Percentiles rank a stretch among this genome's conserved stretches.
Evolutionary conservation across 2,113 vertebrate genomes (phyloP).

Genomic region (human (Homo sapiens)): GRCh38 chr22:29156001-29156500

Average conservation of each 20-base stretch:
- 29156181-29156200: background rate
- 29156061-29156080: background rate
- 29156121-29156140: background rate
- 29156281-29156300: slow-evolving; percentile 55
- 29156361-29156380: slow-evolving; percentile 67
- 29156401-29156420: slow-evolving; percentile 39
- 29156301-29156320: slow-evolving; percentile 58
- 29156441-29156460: slow-evolving; percentile 42
- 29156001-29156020: background rate
- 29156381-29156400: slow-evolving; percentile 5
- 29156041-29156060: background rate
- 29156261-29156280: background rate
- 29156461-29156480: slow-evolving; percentile 6
- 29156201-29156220: background rate
- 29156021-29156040: background rate
- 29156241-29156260: background rate
- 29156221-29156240: background rate
- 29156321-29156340: background rate
- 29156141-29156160: background rate
- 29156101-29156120: background rate
- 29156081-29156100: background rate
- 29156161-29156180: background rate
- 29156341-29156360: slow-evolving; percentile 42
- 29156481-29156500: background rate
- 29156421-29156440: slow-evolving; percentile 54